A percentile compares a stretch with the other conserved stretches of the same genome.
Evolutionary conservation across 2,888 invertebrate species (phyloP).

Genomic region (Lepas anatifera): DNA sequence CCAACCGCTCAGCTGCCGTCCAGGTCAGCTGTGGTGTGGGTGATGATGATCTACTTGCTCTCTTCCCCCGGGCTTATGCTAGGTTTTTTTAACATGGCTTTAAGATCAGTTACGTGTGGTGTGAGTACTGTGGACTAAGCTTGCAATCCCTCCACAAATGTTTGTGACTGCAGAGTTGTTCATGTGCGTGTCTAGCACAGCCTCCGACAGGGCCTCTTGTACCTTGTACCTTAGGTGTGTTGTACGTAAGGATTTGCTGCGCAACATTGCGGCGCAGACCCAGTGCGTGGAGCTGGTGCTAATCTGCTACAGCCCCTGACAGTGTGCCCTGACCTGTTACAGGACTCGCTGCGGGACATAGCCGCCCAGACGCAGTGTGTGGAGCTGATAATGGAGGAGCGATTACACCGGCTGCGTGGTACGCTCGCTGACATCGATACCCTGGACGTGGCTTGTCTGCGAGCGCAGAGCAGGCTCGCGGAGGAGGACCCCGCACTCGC

Average conservation of each 20-base stretch:
- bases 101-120: no score
- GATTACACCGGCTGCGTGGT: slow-evolving; percentile 66
- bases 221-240: not conserved
- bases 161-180: no score
- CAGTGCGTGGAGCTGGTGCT: slow-evolving; percentile 78
- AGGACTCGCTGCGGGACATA: slow-evolving; percentile 82
- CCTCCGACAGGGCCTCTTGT: not conserved
- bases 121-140: no score
- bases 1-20: slow-evolving; percentile 62
- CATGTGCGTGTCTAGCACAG: not conserved
- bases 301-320: no score
- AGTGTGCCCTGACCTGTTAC: no score
- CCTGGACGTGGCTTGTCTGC: slow-evolving; percentile 70
- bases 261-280: slow-evolving; percentile 79
- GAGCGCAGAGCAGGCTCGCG: slow-evolving; percentile 63
- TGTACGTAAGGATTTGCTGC: slow-evolving; percentile 61
- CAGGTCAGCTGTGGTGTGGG: no score
- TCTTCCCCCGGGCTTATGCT: no score
- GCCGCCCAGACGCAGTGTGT: slow-evolving; percentile 78
- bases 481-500: not conserved
- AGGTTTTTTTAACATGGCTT: no score
- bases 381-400: slow-evolving; percentile 77
- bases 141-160: no score
- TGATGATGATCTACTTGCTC: no score
- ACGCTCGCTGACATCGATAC: slow-evolving; percentile 83